These are phyloP conservation scores for Orius insidiosus DNA, from an alignment of 1,140 invertebrate genomes.

Conservation along the genomic window DNA sequence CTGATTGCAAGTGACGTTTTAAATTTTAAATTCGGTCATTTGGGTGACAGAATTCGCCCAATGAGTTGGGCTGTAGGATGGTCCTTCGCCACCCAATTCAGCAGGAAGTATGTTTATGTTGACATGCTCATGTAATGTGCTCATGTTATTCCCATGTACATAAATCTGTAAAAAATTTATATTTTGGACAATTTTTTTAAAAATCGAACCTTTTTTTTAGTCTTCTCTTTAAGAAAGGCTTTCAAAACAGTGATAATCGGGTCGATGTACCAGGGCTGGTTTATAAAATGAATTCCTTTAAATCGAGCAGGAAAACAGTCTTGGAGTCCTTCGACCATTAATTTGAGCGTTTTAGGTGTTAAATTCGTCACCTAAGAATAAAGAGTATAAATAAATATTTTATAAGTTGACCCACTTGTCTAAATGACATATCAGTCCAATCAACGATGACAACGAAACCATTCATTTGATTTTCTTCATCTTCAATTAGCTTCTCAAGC, in stretches of 20 bases:
- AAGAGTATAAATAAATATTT: background rate
- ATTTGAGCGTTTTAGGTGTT: constrained; percentile 45
- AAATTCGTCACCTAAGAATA: constrained; percentile 32
- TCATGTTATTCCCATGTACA: constrained; percentile 72
- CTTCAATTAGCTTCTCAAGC: constrained; percentile 58
- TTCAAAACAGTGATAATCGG: constrained; percentile 64
- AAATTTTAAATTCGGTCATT: background rate
- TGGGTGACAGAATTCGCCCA: constrained; percentile 29
- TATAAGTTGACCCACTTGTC: constrained; percentile 31
- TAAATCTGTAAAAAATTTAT: constrained; percentile 37
- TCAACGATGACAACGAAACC: constrained; percentile 76
- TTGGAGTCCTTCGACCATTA: constrained; percentile 54
- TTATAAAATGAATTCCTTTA: constrained; percentile 74
- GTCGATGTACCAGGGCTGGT: constrained; percentile 74
- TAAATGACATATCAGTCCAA: constrained; percentile 71
- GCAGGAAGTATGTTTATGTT: constrained; percentile 67
- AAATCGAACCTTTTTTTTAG: constrained; percentile 40
- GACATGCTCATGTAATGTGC: constrained; percentile 59
- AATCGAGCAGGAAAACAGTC: constrained; percentile 74
- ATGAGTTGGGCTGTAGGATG: constrained; percentile 55
- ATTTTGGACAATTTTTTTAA: background rate
- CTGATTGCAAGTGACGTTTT: no score
- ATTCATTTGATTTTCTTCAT: constrained; percentile 57
- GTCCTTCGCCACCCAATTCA: constrained; percentile 66
- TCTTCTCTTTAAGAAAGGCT: constrained; percentile 72